Evolutionary conservation across 92 coral and sea anemone genomes (phyloP), one percentile per base, ranked within the genome.

Genomic region (Parazoanthus darwini): DNA sequence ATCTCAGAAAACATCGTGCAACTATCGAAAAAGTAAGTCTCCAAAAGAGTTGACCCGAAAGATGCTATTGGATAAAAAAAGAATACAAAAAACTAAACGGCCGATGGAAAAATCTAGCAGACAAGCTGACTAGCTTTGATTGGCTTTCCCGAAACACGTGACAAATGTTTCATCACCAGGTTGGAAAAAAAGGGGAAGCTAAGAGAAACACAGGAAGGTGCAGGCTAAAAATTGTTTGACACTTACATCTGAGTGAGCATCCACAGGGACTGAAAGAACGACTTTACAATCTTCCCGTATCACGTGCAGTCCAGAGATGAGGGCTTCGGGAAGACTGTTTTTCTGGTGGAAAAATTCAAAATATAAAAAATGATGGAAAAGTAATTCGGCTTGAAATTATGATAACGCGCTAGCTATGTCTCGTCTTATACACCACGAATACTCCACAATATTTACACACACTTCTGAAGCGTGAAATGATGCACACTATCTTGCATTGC

Each of bases 301-400:
- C 29, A 97, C 90, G 63, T 89, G 90, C 16, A 97, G 94, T 18
- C 97, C 99, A 56, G 97, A 96, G 46, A 95, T 88, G 33, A 95
- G 86, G 13, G 98, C 99, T 85, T 95, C 98, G 25, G 98, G 99
- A 0, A 90, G 81, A 25, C 93, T 91, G 95, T 95, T 91, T 93
- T 95, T 95, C 99, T 97, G 82, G 58, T 22, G 25, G n/a, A 16
- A 68, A 20, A 86, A n/a, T 11, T 23, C 66, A 74, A 33, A 44
- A 39, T 46, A n/a, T 22, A 23, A 29, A 26, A 29, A 73, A 35
- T 10, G 9, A 29, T 33, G 38, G 16, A 73, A 6, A 73, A 36
- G 16, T 14, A 58, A 3, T 26, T 58, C 18, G 23, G 66, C 66
- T 58, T 1, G 16, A 58, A 15, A 14, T 58, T 58, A 58, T 58